Evolutionary conservation across 1,140 invertebrate genomes (phyloP), one percentile per base, ranked within the genome.

Genomic region (Ceratina australensis): DNA sequence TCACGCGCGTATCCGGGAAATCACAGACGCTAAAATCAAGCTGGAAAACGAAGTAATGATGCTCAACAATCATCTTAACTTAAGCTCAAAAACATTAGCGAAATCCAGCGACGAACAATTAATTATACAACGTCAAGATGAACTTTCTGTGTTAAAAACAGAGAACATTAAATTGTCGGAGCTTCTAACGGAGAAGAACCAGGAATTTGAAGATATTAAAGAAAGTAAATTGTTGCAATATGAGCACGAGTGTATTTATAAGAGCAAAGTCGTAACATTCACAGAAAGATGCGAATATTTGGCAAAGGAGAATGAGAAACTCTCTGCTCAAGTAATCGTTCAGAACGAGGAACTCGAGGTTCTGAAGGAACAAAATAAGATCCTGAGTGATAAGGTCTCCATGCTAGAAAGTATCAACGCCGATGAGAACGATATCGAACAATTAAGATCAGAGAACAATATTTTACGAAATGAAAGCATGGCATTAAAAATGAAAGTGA

Each of bases 121-220:
- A 28, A 1, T 26, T 12, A 18, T 60, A 24, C 26, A 72, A 56
- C 59, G 88, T 87, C 64, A 86, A 78, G 72, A 72, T 71, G 1
- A 86, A 89, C 80, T 79, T 61, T 28, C 86, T 78, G 1, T 82
- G 83, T 69, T 91, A 3, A 89, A 77, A 3, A 81, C 64, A 8
- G 90, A 90, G 67, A 92, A 92, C 81, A 75, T 83, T n/a, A 84
- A 89, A 16, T 72, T 89, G 15, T 79, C 84, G 3, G 78, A 63
- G 0, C 77, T 85, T 61, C 73, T 91, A 1, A 79, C 64, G 13
- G 76, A 84, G 4, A 79, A 79, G 26, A 86, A 80, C 57, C 80
- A 76, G 28, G 79, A 88, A 1, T 64, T 78, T 0, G 63, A 78
- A n/a, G 66, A 74, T 0, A 60, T 80, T 5, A 77, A 87, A 59